Conservation (phyloP, 2,888 invertebrate genomes). For the Steinernema scapterisci region DNA sequence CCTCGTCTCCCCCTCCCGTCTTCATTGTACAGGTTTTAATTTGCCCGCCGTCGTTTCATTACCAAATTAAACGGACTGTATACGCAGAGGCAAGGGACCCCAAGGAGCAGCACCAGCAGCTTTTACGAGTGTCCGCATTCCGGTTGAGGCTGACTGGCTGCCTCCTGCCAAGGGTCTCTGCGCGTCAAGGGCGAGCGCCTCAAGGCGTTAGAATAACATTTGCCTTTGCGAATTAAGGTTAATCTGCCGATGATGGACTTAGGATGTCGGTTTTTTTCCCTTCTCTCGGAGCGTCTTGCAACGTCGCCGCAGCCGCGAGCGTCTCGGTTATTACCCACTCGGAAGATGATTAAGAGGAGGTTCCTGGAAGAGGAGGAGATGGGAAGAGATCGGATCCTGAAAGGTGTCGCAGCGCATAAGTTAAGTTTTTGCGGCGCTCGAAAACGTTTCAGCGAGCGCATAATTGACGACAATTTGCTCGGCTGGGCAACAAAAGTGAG, state of each 20-base stretch:
- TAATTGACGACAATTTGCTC: slow-evolving; percentile 28
- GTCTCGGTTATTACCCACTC: slow-evolving; percentile 8
- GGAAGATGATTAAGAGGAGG: slow-evolving; percentile 9
- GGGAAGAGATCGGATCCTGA: neutral
- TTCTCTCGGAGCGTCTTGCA: slow-evolving; percentile 6
- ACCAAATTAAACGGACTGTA: slow-evolving; percentile 20
- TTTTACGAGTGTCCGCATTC: slow-evolving; percentile 33
- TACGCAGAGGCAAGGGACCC: neutral
- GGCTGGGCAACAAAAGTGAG: slow-evolving; percentile 13
- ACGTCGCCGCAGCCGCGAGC: too few relatives aligned
- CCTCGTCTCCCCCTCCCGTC: too few relatives aligned
- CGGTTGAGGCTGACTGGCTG: neutral
- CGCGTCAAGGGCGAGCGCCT: slow-evolving; percentile 27
- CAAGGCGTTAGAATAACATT: slow-evolving; percentile 26
- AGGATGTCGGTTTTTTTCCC: slow-evolving; percentile 1
- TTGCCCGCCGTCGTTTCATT: neutral
- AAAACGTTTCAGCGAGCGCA: neutral
- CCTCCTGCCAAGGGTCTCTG: too few relatives aligned
- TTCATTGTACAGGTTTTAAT: slow-evolving; percentile 6
- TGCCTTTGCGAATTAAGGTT: slow-evolving; percentile 26
- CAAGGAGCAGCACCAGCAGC: neutral
- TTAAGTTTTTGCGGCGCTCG: neutral
- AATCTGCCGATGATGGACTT: slow-evolving; percentile 26
- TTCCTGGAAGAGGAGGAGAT: too few relatives aligned
- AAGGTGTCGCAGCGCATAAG: too few relatives aligned